These are phyloP conservation scores for Orbicella faveolata DNA, from an alignment of 64 coral and sea anemone species.

Conservation along the genomic window DNA sequence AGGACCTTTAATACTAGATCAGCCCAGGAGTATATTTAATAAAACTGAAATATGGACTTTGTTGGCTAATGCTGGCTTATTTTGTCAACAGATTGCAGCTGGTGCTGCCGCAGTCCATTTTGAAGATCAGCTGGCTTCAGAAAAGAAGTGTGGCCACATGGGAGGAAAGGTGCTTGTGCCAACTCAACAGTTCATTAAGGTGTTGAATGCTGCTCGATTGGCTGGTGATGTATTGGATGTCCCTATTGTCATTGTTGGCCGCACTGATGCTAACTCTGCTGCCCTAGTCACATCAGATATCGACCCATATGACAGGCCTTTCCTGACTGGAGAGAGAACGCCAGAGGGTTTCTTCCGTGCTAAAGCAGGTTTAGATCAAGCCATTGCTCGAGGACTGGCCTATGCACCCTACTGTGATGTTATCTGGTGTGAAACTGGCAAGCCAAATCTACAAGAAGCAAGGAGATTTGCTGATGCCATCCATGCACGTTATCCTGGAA, in stretches of 20 bases:
- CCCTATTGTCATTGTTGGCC: conserved; percentile 86
- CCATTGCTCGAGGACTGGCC: conserved; percentile 88
- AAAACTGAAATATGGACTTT: neutral
- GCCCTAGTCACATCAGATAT: conserved; percentile 92
- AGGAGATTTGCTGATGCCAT: conserved; percentile 92
- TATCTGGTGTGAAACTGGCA: conserved; percentile 97
- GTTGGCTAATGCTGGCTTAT: neutral
- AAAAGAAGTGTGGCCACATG: conserved; percentile 99
- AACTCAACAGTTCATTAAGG: conserved; percentile 91
- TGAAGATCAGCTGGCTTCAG: conserved; percentile 98
- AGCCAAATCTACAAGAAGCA: conserved; percentile 96
- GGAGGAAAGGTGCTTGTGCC: conserved; percentile 98
- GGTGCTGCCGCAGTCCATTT: conserved; percentile 94
- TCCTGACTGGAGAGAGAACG: conserved; percentile 92
- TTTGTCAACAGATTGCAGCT: conserved; percentile 72
- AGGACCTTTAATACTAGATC: too few species aligned
- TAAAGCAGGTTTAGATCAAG: conserved; percentile 84
- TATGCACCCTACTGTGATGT: conserved; percentile 99
- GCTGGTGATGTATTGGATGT: conserved; percentile 86
- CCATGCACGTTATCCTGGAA: conserved; percentile 94
- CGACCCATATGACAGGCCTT: conserved; percentile 88
- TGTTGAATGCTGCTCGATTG: conserved; percentile 89
- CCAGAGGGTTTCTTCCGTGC: conserved; percentile 94
- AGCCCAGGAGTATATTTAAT: too few species aligned
- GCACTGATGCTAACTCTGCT: conserved; percentile 97